These are phyloP conservation scores for Tauraco hartlaubi DNA, from an alignment of 2,797 vertebrate species.

Conservation along the genomic window DNA sequence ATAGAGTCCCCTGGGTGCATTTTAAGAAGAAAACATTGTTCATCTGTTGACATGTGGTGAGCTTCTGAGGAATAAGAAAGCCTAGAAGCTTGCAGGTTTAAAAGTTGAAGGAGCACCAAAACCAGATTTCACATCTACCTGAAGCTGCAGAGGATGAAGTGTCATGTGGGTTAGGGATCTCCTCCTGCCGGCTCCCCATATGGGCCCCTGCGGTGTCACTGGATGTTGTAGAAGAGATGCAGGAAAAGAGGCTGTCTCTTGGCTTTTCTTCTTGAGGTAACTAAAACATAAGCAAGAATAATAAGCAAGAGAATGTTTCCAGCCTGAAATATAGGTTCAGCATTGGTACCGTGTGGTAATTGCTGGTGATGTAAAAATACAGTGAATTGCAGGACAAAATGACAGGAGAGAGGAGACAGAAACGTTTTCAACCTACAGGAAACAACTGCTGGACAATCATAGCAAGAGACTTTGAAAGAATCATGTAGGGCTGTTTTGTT, in stretches of 20 bases:
- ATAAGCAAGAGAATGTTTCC: not conserved
- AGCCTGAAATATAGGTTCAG: not conserved
- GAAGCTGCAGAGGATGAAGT: not conserved
- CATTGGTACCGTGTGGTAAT: not conserved
- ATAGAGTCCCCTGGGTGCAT: not conserved
- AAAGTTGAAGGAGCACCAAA: not conserved
- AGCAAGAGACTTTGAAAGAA: not conserved
- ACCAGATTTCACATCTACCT: not conserved
- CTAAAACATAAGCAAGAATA: not conserved
- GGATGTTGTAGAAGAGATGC: not conserved
- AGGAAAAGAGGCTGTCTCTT: not conserved
- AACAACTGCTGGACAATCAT: not conserved
- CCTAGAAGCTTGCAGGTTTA: not conserved
- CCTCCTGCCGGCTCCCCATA: not conserved
- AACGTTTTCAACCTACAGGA: not conserved
- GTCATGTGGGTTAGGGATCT: not conserved
- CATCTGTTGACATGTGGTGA: not conserved
- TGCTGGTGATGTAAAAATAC: not conserved
- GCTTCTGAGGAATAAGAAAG: conserved; percentile 34
- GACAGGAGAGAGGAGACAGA: not conserved
- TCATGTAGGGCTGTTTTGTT: not conserved
- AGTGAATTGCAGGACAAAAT: not conserved
- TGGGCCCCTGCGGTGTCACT: not conserved
- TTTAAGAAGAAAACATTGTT: conserved; percentile 14
- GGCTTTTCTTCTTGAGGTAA: not conserved